Evolutionary conservation across 2,797 vertebrate species (phyloP).

Genomic region (Bradypodion ventrale): DNA sequence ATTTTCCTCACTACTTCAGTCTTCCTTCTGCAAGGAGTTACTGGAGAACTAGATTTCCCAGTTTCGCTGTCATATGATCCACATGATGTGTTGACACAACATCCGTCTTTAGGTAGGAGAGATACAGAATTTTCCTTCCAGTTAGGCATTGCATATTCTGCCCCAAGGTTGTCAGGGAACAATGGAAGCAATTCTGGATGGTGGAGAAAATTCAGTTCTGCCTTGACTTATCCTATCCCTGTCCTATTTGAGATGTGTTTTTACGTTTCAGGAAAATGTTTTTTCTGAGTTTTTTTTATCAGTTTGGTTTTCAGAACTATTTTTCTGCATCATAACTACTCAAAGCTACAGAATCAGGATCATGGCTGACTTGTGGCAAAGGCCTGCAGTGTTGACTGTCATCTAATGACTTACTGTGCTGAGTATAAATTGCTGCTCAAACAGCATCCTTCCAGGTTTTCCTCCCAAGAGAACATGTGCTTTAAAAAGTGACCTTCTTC

Average conservation of each 20-base stretch:
- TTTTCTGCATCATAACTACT: slow-evolving; percentile 56
- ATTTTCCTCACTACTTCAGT: background rate
- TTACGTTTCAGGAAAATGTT: slow-evolving; percentile 2
- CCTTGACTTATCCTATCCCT: background rate
- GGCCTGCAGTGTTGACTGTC: slow-evolving; percentile 50
- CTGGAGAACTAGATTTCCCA: background rate
- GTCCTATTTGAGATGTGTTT: too few relatives aligned
- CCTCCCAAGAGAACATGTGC: slow-evolving; percentile 68
- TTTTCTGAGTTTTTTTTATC: background rate
- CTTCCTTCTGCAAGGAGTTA: too few relatives aligned
- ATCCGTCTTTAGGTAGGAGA: background rate
- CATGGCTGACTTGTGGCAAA: slow-evolving; percentile 60
- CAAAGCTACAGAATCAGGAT: slow-evolving; percentile 56
- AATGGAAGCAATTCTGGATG: background rate
- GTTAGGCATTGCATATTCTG: background rate
- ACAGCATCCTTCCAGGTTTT: slow-evolving; percentile 73
- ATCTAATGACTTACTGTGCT: slow-evolving; percentile 66
- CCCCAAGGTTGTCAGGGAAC: background rate
- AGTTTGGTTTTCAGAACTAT: slow-evolving; percentile 57
- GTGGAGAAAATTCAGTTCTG: too few relatives aligned
- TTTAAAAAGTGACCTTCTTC: slow-evolving; percentile 71
- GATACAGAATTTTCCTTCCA: background rate
- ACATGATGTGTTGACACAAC: background rate
- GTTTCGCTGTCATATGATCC: background rate
- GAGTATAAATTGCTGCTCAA: slow-evolving; percentile 71